phyloP scores from a whole-genome alignment of 2,113 vertebrate species.

The Epinephelus moara region DNA sequence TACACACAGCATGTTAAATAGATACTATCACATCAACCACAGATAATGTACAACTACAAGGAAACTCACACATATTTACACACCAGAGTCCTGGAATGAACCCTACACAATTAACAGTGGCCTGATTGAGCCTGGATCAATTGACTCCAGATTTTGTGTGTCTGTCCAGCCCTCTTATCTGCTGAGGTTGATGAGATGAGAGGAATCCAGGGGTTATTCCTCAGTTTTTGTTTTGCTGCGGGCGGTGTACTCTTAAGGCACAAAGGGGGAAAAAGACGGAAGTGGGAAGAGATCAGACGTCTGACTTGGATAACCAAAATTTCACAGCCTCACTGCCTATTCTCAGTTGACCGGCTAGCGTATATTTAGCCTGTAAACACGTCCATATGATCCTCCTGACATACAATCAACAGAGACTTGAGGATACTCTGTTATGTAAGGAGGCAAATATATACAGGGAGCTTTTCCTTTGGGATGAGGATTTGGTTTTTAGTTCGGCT shows the following conservation, averaged over 20 bases:
- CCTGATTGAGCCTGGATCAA: constrained; percentile 32
- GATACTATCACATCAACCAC: constrained; percentile 50
- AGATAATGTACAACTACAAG: constrained; percentile 65
- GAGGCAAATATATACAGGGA: not conserved
- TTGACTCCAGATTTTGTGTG: not conserved
- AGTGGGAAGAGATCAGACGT: not conserved
- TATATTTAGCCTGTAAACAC: constrained; percentile 56
- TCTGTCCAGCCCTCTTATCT: constrained; percentile 4
- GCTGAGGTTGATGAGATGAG: constrained; percentile 2
- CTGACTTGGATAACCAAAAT: not conserved
- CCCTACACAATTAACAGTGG: constrained; percentile 26
- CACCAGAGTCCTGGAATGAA: constrained; percentile 27
- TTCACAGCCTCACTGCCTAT: not conserved
- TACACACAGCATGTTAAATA: constrained; percentile 67
- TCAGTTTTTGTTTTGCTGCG: constrained; percentile 5
- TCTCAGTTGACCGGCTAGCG: constrained; percentile 22
- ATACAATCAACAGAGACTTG: constrained; percentile 16
- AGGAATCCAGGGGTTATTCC: not conserved
- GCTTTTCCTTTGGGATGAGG: not conserved
- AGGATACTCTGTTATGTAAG: constrained; percentile 43
- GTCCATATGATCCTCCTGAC: constrained; percentile 6
- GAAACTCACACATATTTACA: constrained; percentile 72
- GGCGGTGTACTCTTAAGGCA: constrained; percentile 51
- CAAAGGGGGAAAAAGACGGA: constrained; percentile 8
- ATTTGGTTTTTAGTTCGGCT: too few species aligned